Percentiles rank a stretch among this genome's conserved stretches.
phyloP scores from a whole-genome alignment of 2,797 vertebrate species.

The Brotula barbata region DNA sequence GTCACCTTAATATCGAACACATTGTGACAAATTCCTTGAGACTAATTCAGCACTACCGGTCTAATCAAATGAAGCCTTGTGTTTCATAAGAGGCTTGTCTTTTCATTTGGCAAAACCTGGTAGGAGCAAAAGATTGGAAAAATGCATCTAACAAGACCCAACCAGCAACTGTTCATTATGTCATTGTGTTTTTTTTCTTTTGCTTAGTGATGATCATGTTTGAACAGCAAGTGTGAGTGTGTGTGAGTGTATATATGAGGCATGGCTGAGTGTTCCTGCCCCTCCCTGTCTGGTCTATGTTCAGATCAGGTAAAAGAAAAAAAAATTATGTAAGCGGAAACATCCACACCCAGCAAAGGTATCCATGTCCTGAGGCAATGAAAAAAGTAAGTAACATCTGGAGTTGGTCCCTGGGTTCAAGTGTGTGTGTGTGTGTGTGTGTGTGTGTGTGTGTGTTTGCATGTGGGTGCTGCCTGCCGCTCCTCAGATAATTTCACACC shows the following conservation, averaged over 20 bases:
- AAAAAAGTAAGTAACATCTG: no score
- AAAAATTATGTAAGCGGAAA: background rate
- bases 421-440: conserved; percentile 8
- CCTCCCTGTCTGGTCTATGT: conserved; percentile 2
- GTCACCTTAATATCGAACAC: no score
- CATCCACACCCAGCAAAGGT: background rate
- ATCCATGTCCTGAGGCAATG: background rate
- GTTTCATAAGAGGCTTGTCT: no score
- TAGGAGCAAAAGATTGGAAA: background rate
- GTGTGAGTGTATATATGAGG: conserved; percentile 1
- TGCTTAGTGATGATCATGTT: background rate
- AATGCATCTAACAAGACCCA: conserved; percentile 7
- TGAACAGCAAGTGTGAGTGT: conserved; percentile 1
- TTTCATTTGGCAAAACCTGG: background rate
- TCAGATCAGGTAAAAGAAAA: background rate
- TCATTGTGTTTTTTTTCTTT: background rate
- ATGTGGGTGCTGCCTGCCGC: no score
- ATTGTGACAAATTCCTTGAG: no score
- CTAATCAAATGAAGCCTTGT: no score
- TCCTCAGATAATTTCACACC: no score
- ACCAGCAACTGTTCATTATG: conserved; percentile 4
- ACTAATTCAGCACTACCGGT: no score
- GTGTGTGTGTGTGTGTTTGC: conserved; percentile 10
- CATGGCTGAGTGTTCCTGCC: conserved; percentile 1
- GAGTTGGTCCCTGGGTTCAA: no score